Base-by-base conservation (phyloP, 2,113 vertebrate genomes). In the Erythrocercus mccallii region DNA sequence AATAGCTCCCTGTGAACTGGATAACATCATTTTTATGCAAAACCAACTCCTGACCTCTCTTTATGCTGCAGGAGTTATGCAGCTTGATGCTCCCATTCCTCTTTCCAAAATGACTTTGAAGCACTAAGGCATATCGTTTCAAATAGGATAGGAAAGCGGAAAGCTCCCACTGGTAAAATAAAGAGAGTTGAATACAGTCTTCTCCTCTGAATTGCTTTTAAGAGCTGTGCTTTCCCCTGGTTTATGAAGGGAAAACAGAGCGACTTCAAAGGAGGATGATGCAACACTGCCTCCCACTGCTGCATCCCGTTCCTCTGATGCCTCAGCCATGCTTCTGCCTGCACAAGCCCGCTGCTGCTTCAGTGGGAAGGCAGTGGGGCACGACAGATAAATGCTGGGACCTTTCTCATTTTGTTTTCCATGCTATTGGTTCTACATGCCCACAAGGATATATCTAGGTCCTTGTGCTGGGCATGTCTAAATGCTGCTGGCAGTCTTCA, bases 131-230 rank as follows among this genome's bases (percentile, higher is more conserved):
- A 2, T 35, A 33, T 25, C 0, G 0, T 80, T 92, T 79, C 45
- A 78, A 79, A 79, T 18, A 72, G 21, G 28, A 13, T 40, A 84
- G 60, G 73, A 92, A 85, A 85, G 45, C 16, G 4, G 69, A 86
- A 85, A 86, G 47, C 61, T 94, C 85, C 71, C 88, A 53, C 47
- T 69, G 62, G 66, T 72, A 58, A 88, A 93, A 92, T 93, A 95
- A 85, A 79, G 48, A 22, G 0, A 11, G 20, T 1, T 69, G 53
- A 88, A 61, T 25, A 12, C 12, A 72, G 5, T n/a, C 28, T 79
- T 5, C 65, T 79, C 18, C 54, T 86, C 37, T 70, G 58, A 69
- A 82, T 38, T 4, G 3, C 70, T 84, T 86, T 58, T n/a, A 66
- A 81, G n/a, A 71, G 56, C 1, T 5, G 28, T 31, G 15, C n/a